A percentile compares a stretch with the other conserved stretches of the same genome.
Evolutionary conservation across 2,888 invertebrate species (phyloP).

Genomic region (Temnothorax unifasciatus): DNA sequence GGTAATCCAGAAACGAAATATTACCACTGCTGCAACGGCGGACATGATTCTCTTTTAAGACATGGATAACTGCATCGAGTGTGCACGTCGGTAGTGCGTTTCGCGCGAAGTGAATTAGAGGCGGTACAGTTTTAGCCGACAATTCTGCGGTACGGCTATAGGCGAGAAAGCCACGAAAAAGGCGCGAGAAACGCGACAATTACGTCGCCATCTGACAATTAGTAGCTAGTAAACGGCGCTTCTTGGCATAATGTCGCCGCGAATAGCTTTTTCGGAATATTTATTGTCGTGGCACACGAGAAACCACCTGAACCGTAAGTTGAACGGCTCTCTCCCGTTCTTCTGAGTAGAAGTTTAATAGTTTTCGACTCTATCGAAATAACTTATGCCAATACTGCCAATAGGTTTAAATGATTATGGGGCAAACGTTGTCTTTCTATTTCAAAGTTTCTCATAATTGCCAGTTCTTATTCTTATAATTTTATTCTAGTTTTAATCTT

Average conservation of each 20-base stretch:
- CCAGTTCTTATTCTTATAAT: background rate
- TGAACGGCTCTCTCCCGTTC: conserved; percentile 29
- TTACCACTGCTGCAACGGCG: background rate
- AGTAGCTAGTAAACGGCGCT: conserved; percentile 83
- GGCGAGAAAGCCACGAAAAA: conserved; percentile 73
- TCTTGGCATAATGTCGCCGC: conserved; percentile 69
- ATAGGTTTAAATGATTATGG: background rate
- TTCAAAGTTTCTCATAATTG: background rate
- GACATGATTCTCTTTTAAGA: conserved; percentile 36
- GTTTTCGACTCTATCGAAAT: conserved; percentile 61
- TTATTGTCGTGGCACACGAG: conserved; percentile 75
- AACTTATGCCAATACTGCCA: conserved; percentile 47
- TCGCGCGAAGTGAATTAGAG: conserved; percentile 76
- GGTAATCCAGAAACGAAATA: conserved; percentile 21
- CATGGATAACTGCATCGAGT: conserved; percentile 43
- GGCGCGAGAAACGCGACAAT: conserved; percentile 81
- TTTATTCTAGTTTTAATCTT: background rate
- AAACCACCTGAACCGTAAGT: conserved; percentile 62
- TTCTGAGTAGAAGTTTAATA: background rate
- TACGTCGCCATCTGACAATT: conserved; percentile 85
- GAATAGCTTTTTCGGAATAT: conserved; percentile 81
- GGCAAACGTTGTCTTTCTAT: background rate
- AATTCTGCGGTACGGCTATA: conserved; percentile 59
- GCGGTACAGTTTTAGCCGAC: conserved; percentile 79
- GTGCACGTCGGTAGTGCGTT: conserved; percentile 57